phyloP scores from a whole-genome alignment of 2,113 vertebrate species.

The Mohoua ochrocephala region DNA sequence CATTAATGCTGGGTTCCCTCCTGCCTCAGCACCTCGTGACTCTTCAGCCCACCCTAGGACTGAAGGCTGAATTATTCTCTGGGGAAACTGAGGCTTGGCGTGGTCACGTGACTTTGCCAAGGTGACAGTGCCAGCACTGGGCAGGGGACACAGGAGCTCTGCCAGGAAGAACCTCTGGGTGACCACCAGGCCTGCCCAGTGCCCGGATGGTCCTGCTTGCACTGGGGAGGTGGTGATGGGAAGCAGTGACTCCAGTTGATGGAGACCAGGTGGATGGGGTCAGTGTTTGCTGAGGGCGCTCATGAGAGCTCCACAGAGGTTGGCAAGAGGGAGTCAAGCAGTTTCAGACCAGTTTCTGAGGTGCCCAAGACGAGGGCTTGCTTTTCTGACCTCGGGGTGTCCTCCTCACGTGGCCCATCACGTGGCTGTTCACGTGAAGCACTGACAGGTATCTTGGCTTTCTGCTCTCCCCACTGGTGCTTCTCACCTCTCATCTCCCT shows the following conservation, averaged over 20 bases:
- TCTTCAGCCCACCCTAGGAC: neutral
- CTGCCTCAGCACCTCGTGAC: neutral
- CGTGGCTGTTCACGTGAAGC: neutral
- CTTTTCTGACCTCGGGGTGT: neutral
- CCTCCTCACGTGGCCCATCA: neutral
- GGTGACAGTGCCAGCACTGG: accelerated
- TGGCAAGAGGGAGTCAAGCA: neutral
- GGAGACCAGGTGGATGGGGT: neutral
- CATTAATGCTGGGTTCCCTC: neutral
- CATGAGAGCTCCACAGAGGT: neutral
- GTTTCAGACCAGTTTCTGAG: neutral
- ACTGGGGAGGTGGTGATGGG: neutral
- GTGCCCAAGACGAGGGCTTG: neutral
- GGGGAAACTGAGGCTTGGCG: neutral
- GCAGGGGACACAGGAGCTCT: neutral
- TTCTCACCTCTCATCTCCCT: neutral
- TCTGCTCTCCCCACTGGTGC: neutral
- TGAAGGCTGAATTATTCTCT: neutral
- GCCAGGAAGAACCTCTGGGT: neutral
- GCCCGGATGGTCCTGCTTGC: neutral
- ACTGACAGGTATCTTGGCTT: neutral
- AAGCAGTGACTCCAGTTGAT: neutral
- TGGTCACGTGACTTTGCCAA: neutral
- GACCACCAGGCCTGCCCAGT: neutral
- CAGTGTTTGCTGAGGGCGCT: neutral